Evolutionary conservation across 2,888 invertebrate species (phyloP).

Genomic region (Hydropsyche betteni): DNA sequence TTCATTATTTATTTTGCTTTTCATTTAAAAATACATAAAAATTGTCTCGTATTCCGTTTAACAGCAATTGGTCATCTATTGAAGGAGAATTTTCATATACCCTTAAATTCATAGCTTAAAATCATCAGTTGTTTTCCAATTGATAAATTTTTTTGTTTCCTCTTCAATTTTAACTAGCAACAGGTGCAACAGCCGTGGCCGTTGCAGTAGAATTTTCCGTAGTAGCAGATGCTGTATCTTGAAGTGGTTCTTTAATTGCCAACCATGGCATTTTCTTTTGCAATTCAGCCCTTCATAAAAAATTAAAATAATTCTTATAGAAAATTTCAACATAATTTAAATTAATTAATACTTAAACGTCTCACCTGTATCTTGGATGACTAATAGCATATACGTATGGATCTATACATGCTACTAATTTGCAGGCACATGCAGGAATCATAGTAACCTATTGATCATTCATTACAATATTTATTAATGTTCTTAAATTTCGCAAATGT

Average conservation of each 20-base stretch:
- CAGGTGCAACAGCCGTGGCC: conserved; percentile 57
- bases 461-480: neutral
- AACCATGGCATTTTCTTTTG: conserved; percentile 84
- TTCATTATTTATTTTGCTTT: too few species aligned
- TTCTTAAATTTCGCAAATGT: conserved; percentile 50
- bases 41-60: too few species aligned
- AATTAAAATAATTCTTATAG: neutral
- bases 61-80: neutral
- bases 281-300: conserved; percentile 72
- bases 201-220: conserved; percentile 59
- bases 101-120: neutral
- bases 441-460: conserved; percentile 70
- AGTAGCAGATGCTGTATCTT: conserved; percentile 68
- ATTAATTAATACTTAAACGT: neutral
- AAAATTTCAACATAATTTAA: neutral
- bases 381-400: conserved; percentile 92
- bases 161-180: neutral
- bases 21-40: too few species aligned
- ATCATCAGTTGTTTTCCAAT: neutral
- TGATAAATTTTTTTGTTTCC: neutral
- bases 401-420: conserved; percentile 89
- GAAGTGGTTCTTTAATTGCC: conserved; percentile 69
- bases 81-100: neutral
- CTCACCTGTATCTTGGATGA: conserved; percentile 85
- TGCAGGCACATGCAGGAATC: conserved; percentile 88